A percentile compares a stretch with the other conserved stretches of the same genome.
These are phyloP conservation scores for Dendrophyllia cribrosa DNA, from an alignment of 64 coral and sea anemone species.

Conservation along the genomic window DNA sequence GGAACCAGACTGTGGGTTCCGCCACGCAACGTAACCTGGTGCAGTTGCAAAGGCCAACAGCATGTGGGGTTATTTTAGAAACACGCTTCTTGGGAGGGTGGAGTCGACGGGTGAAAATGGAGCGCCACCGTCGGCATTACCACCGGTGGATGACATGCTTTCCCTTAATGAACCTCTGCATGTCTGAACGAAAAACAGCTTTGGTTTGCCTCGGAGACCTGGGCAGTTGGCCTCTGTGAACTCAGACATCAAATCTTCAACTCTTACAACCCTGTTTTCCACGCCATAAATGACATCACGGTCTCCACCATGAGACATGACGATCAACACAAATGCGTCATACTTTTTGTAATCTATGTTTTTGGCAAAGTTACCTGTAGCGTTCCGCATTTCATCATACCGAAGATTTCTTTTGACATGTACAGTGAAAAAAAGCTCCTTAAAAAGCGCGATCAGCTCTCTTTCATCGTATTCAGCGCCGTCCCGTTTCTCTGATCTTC, in stretches of 20 bases:
- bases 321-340: neutral
- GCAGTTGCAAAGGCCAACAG: conserved; percentile 2
- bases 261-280: neutral
- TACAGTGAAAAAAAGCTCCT: neutral
- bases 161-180: neutral
- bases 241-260: neutral
- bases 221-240: neutral
- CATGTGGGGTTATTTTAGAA: neutral
- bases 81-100: neutral
- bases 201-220: neutral
- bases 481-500: neutral
- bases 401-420: neutral
- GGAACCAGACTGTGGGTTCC: neutral
- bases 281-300: conserved; percentile 1
- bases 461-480: neutral
- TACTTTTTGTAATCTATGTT: neutral
- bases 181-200: conserved; percentile 4
- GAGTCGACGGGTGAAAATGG: neutral
- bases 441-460: neutral
- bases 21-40: neutral
- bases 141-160: neutral
- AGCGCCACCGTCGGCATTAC: neutral
- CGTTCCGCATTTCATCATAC: neutral
- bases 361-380: neutral
- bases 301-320: conserved; percentile 14